A percentile compares a stretch with the other conserved stretches of the same genome.
These are phyloP conservation scores for Pandemis heparana DNA, from an alignment of 2,888 invertebrate genomes.

Conservation along the genomic window DNA sequence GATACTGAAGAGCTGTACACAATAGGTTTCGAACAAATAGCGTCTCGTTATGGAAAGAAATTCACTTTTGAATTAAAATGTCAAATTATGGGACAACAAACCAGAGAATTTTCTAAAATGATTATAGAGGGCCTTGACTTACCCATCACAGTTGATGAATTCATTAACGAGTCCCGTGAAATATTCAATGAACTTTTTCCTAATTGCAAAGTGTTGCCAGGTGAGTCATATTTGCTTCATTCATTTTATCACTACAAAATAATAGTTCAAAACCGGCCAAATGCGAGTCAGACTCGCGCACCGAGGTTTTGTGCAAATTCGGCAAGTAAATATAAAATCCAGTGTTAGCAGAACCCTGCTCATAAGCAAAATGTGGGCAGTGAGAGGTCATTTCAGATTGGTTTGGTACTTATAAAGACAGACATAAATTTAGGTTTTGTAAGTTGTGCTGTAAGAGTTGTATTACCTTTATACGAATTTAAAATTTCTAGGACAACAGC, in stretches of 20 bases:
- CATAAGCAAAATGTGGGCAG: too few relatives aligned
- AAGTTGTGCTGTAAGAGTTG: too few relatives aligned
- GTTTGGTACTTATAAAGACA: too few relatives aligned
- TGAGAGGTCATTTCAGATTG: too few relatives aligned
- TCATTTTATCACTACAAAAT: background rate
- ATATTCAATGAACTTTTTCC: conserved; percentile 87
- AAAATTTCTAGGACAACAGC: too few relatives aligned
- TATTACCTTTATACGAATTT: too few relatives aligned
- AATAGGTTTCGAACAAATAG: conserved; percentile 88
- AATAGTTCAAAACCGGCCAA: too few relatives aligned
- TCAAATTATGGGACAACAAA: conserved; percentile 90
- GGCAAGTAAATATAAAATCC: too few relatives aligned
- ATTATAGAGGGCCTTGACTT: conserved; percentile 87
- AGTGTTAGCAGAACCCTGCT: too few relatives aligned
- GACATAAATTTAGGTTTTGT: too few relatives aligned
- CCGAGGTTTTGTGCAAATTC: too few relatives aligned
- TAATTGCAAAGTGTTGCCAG: conserved; percentile 88
- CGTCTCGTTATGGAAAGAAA: conserved; percentile 88
- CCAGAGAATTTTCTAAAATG: conserved; percentile 85
- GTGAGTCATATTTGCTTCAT: conserved; percentile 66
- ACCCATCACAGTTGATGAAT: conserved; percentile 89
- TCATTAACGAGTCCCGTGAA: conserved; percentile 82
- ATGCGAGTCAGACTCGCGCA: too few relatives aligned
- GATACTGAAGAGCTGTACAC: conserved; percentile 94
- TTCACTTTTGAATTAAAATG: conserved; percentile 93